Base-by-base conservation (phyloP, 2,113 vertebrate genomes). In the Otis tarda region DNA sequence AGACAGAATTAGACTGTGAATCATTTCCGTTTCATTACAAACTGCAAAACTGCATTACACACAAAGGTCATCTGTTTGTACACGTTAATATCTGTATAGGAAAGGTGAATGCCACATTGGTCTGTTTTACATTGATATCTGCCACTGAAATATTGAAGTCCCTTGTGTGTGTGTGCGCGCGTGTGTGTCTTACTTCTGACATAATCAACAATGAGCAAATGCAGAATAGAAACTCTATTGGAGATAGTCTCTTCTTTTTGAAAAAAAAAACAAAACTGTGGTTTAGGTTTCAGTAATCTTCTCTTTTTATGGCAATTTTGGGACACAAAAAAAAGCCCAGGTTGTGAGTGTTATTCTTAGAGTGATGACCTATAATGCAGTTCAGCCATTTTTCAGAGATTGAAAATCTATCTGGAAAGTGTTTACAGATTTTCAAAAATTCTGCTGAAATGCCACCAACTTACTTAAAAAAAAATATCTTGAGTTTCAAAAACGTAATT, bases 241-340 rank as follows among this genome's bases (percentile, higher is more conserved):
- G 45, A 71, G 13, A n/a, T 30, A 28, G 3, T 6, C 4, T 3
- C 68, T 71, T 70, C 20, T 9, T 63, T 21, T 68, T 37, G 33
- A 76, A 55, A 28, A 55, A 49, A 71, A 0, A 0, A 76, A 55
- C 25, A 59, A 49, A 71, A 0, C 0, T 9, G 7, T 0, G 49
- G 49, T 68, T 65, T 18, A 55, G 5, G 7, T 63, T 79, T 59
- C 31, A 68, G 43, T 14, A 7, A 43, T 83, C 50, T 68, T 64
- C n/a, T 76, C 35, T 52, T 83, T 55, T 56, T 45, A n/a, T 39
- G 39, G 41, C 2, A 83, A 49, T 41, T 43, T 59, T 63, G 21
- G 9, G 27, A 65, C 15, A 43, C 17, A 69, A 45, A 88, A 41
- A 70, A 27, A 43, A 73, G 37, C 12, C 10, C 45, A 73, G 19